A percentile compares a stretch with the other conserved stretches of the same genome.
These are phyloP conservation scores for Bubalus kerabau DNA, from an alignment of 2,113 vertebrate genomes.

Conservation along the genomic window DNA sequence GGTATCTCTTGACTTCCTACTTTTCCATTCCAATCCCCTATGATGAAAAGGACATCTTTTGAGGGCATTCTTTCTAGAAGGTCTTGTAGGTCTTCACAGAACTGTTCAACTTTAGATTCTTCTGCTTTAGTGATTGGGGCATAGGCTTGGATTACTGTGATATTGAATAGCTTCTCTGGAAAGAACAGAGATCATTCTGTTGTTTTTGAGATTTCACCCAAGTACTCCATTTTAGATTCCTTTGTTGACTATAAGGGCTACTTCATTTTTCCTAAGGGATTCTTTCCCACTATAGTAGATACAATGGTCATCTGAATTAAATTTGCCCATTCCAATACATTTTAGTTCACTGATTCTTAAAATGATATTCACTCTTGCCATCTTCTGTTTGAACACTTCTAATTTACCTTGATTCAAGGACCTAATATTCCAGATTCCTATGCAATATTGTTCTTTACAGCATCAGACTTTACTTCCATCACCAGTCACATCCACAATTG, in stretches of 20 bases:
- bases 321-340: background rate
- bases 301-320: background rate
- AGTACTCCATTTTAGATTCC: background rate
- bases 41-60: no score
- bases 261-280: background rate
- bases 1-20: no score
- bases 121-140: background rate
- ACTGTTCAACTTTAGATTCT: background rate
- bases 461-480: background rate
- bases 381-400: background rate
- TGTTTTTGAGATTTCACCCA: background rate
- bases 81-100: background rate
- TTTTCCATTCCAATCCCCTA: no score
- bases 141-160: background rate
- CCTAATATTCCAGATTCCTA: background rate
- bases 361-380: background rate
- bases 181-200: background rate
- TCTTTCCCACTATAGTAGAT: background rate
- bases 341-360: background rate
- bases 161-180: background rate
- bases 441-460: background rate
- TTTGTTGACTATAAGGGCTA: background rate
- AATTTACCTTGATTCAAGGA: background rate
- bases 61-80: no score
- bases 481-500: background rate